Evolutionary conservation across 1,140 invertebrate species (phyloP), one percentile per base, ranked within the genome.

Genomic region (Papilio glaucus): DNA sequence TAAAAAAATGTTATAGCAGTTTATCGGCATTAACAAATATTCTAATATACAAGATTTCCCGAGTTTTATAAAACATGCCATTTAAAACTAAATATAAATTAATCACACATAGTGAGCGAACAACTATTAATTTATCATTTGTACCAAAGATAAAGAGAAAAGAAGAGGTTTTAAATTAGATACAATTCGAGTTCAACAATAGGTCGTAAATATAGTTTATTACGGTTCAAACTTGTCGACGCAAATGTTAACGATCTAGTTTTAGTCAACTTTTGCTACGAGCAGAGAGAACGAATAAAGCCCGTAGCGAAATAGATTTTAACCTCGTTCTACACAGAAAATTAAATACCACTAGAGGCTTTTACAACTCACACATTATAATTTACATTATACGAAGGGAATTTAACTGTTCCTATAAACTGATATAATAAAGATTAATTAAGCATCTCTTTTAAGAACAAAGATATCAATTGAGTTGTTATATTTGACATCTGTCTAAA

Each of bases 101-200:
- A 49, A 57, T 26, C 10, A 57, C 4, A 24, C 10, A 10, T 57
- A 24, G 49, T 24, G 21, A 57, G 49, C 12, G 24, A 57, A 57
- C 21, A 24, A 57, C 1, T 33, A 33, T 3, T n/a, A 5, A 57
- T 57, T 57, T 57, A 21, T 26, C 10, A 57, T 12, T 26, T 13
- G 1, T 24, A 57, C 21, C 10, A 57, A 57, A 26, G 49, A 57
- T 24, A 57, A 57, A n/a, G n/a, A n/a, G n/a, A n/a, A n/a, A n/a
- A n/a, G n/a, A n/a, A n/a, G n/a, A n/a, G n/a, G n/a, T 57, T 57
- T 57, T 24, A 67, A 67, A 42, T 42, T 67, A 24, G 15, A 67
- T 38, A 67, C 38, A 18, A 42, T 67, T 67, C 18, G 38, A 67
- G 37, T 67, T 67, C 63, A 42, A 67, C 63, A 41, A 67, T 67